phyloP scores from a whole-genome alignment of 2,888 invertebrate species.

The Dendrolimus pini region DNA sequence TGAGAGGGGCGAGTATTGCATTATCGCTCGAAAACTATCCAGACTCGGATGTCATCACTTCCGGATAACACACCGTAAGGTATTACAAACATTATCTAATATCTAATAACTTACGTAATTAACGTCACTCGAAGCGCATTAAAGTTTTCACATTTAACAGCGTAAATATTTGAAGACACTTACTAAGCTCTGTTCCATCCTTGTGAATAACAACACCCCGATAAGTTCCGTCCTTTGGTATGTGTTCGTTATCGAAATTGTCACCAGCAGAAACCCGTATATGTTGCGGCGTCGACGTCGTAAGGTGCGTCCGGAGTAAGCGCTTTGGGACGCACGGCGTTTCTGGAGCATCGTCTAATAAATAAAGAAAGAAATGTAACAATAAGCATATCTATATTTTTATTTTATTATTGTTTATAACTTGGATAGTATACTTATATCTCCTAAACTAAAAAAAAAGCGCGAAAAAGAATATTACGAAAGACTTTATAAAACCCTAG shows the following conservation, averaged over 20 bases:
- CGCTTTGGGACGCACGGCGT: slow-evolving; percentile 45
- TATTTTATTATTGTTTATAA: neutral
- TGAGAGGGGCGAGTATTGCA: too few species aligned
- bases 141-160: too few species aligned
- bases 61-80: too few species aligned
- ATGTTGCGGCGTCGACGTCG: slow-evolving; percentile 58
- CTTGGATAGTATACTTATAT: too few species aligned
- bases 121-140: too few species aligned
- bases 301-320: slow-evolving; percentile 37
- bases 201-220: slow-evolving; percentile 53
- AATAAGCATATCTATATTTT: neutral
- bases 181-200: slow-evolving; percentile 65
- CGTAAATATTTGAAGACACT: slow-evolving; percentile 15
- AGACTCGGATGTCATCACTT: too few species aligned
- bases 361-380: neutral
- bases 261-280: slow-evolving; percentile 11
- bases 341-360: slow-evolving; percentile 39
- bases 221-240: slow-evolving; percentile 52
- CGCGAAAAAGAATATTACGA: too few species aligned
- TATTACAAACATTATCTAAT: too few species aligned
- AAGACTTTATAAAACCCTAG: too few species aligned
- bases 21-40: too few species aligned
- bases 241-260: neutral
- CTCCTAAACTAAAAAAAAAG: too few species aligned
- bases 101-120: too few species aligned